These are phyloP conservation scores for Coregonus suidteri DNA, from an alignment of 2,797 vertebrate genomes.

Conservation along the genomic window DNA sequence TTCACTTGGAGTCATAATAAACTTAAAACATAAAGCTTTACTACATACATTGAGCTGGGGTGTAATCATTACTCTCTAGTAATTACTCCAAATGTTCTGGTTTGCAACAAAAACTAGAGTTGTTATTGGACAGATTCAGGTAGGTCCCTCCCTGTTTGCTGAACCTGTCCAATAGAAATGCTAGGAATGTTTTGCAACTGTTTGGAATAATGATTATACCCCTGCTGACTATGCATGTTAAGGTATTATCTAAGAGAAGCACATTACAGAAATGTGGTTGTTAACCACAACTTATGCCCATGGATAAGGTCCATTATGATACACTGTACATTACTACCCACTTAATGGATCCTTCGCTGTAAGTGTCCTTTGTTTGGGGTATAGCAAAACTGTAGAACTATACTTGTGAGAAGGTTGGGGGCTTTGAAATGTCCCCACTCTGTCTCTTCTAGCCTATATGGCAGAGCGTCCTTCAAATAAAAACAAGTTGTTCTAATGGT, in stretches of 20 bases:
- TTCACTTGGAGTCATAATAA: not conserved
- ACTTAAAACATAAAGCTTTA: too few relatives aligned
- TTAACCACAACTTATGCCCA: conserved; percentile 57
- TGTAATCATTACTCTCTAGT: too few relatives aligned
- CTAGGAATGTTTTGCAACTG: too few relatives aligned
- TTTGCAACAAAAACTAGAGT: too few relatives aligned
- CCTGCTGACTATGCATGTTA: not conserved
- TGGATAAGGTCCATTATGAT: conserved; percentile 49
- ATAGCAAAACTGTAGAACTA: not conserved
- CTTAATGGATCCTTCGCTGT: conserved; percentile 8
- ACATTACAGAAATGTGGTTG: conserved; percentile 46
- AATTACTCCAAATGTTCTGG: too few relatives aligned
- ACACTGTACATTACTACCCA: conserved; percentile 9
- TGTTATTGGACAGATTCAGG: not conserved
- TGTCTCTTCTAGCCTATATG: not conserved
- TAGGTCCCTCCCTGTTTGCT: too few relatives aligned
- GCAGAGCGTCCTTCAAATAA: not conserved
- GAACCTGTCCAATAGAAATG: too few relatives aligned
- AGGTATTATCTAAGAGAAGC: not conserved
- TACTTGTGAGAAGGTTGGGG: not conserved
- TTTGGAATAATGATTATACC: not conserved
- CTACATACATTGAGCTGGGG: too few relatives aligned
- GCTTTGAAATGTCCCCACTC: not conserved
- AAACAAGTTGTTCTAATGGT: not conserved
- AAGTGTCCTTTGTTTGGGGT: conserved; percentile 25